phyloP scores from a whole-genome alignment of 1,140 invertebrate species.

The Zeugodacus cucurbitae region DNA sequence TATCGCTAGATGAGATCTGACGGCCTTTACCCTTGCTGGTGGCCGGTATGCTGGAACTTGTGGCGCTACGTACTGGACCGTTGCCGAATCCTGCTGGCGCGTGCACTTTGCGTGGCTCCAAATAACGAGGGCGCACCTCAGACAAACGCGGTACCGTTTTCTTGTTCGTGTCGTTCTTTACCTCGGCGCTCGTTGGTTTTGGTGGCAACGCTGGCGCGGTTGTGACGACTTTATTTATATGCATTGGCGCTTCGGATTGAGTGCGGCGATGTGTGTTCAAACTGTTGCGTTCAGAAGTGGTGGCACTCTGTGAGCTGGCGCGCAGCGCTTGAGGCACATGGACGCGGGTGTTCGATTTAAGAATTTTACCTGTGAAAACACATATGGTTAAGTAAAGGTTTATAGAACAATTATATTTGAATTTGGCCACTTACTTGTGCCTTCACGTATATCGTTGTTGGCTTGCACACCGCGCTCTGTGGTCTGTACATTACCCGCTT shows the following conservation, averaged over 20 bases:
- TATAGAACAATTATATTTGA: background rate
- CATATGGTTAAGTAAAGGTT: background rate
- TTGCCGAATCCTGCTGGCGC: constrained; percentile 60
- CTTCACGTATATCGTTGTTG: constrained; percentile 57
- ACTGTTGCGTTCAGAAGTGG: constrained; percentile 49
- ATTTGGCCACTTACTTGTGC: constrained; percentile 45
- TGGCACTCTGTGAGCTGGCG: constrained; percentile 52
- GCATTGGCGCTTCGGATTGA: constrained; percentile 58
- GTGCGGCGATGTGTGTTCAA: constrained; percentile 54
- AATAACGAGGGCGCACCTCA: constrained; percentile 70
- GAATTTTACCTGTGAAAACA: constrained; percentile 42
- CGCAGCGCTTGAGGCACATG: constrained; percentile 55
- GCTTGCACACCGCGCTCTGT: constrained; percentile 59
- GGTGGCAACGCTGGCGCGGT: background rate
- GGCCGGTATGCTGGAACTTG: constrained; percentile 70
- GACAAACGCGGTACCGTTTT: constrained; percentile 54
- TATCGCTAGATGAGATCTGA: constrained; percentile 64
- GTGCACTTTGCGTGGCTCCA: constrained; percentile 68
- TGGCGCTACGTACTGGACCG: constrained; percentile 67
- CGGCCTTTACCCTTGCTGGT: constrained; percentile 56
- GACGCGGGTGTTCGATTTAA: constrained; percentile 57
- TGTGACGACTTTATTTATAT: constrained; percentile 43
- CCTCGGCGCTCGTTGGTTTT: constrained; percentile 46
- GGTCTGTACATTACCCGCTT: constrained; percentile 54
- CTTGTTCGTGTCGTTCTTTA: constrained; percentile 54